Conservation (phyloP, 2,797 vertebrate species). For the Acanthurus tractus region DNA sequence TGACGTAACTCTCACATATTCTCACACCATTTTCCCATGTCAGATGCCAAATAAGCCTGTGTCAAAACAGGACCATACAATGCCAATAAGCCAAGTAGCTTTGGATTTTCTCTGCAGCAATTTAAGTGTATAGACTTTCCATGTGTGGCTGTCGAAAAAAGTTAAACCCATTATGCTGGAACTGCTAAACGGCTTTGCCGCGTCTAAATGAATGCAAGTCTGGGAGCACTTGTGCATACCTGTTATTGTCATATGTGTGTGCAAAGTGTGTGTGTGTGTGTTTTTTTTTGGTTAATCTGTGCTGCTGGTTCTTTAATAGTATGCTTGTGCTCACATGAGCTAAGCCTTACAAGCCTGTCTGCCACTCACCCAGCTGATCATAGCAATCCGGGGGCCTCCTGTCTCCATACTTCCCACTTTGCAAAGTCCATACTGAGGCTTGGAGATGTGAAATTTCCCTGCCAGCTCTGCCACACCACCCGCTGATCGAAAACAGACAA, state of each 20-base stretch:
- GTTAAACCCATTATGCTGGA: slow-evolving; percentile 43
- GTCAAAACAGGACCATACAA: slow-evolving; percentile 45
- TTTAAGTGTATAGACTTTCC: slow-evolving; percentile 22
- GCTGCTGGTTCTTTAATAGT: slow-evolving; percentile 23
- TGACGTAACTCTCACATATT: slow-evolving; percentile 12
- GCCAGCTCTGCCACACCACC: slow-evolving; percentile 85
- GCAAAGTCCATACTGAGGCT: slow-evolving; percentile 86
- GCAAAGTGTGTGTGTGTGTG: slow-evolving; percentile 17
- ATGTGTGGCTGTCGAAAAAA: slow-evolving; percentile 33
- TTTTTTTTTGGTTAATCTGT: slow-evolving; percentile 21
- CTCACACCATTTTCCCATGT: slow-evolving; percentile 31
- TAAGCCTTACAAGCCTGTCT: slow-evolving; percentile 32
- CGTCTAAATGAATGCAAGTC: slow-evolving; percentile 6
- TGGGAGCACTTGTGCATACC: neutral
- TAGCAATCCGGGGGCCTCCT: slow-evolving; percentile 74
- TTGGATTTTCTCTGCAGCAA: slow-evolving; percentile 23
- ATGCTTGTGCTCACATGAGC: slow-evolving; percentile 29
- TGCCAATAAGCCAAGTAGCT: slow-evolving; percentile 33
- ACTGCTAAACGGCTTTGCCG: slow-evolving; percentile 24
- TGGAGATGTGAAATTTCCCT: slow-evolving; percentile 82
- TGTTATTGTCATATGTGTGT: neutral
- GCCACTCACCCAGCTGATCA: slow-evolving; percentile 87
- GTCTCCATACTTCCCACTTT: slow-evolving; percentile 74
- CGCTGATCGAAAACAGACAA: slow-evolving; percentile 54
- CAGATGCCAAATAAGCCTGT: slow-evolving; percentile 37